Evolutionary conservation across 2,888 invertebrate species (phyloP).

Genomic region (Luffia ferchaultella): DNA sequence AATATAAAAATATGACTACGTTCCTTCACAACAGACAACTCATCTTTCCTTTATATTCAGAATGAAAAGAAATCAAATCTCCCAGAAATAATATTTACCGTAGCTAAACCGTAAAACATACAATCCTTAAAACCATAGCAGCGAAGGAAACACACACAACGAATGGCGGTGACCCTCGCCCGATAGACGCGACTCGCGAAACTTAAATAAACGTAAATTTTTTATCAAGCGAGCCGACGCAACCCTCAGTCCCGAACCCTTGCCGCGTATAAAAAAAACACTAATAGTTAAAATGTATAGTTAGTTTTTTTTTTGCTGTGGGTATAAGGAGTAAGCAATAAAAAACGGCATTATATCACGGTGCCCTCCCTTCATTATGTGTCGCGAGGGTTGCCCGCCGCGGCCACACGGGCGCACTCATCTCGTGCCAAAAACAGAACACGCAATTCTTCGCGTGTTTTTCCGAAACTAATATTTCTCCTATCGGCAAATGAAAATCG

Average conservation of each 20-base stretch:
- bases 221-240: slow-evolving; percentile 40
- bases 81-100: too few relatives aligned
- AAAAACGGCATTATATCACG: slow-evolving; percentile 66
- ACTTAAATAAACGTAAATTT: slow-evolving; percentile 50
- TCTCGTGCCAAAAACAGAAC: slow-evolving; percentile 1
- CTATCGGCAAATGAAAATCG: background rate
- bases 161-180: slow-evolving; percentile 31
- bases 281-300: slow-evolving; percentile 62
- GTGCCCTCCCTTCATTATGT: slow-evolving; percentile 57
- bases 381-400: slow-evolving; percentile 50
- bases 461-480: background rate
- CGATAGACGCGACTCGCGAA: slow-evolving; percentile 38
- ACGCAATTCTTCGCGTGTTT: slow-evolving; percentile 1
- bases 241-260: slow-evolving; percentile 58
- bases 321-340: slow-evolving; percentile 61
- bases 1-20: too few relatives aligned
- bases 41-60: too few relatives aligned
- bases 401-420: too few relatives aligned
- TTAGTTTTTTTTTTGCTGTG: slow-evolving; percentile 55
- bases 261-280: slow-evolving; percentile 45
- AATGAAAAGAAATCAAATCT: too few relatives aligned
- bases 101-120: background rate
- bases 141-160: slow-evolving; percentile 23
- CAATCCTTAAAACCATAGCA: background rate
- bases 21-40: too few relatives aligned